Evolutionary conservation across 2,113 vertebrate species (phyloP).

Genomic region (Elephantulus edwardii): DNA sequence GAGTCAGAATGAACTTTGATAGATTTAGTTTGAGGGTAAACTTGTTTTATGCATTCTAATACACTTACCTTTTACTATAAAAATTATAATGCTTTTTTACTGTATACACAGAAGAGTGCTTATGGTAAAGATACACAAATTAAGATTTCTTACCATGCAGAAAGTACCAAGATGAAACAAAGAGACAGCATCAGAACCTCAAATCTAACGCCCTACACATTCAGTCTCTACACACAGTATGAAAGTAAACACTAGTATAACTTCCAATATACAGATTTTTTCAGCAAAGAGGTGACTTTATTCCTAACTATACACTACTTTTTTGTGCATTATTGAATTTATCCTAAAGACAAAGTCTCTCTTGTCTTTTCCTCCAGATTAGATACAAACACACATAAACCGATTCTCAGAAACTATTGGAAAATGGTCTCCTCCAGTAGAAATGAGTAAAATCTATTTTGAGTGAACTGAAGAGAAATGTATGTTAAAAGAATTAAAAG

Average conservation of each 20-base stretch:
- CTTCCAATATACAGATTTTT: neutral
- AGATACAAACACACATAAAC: neutral
- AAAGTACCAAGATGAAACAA: neutral
- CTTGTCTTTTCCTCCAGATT: neutral
- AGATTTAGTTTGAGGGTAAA: no score
- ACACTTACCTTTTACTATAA: neutral
- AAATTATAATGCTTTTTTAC: neutral
- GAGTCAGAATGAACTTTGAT: no score
- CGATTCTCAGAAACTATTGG: neutral
- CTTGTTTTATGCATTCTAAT: neutral
- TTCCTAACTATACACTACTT: neutral
- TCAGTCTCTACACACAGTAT: neutral
- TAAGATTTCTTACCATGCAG: neutral
- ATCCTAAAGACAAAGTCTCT: neutral
- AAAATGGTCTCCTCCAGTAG: neutral
- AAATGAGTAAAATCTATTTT: slow-evolving; percentile 11
- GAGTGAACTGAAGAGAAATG: neutral
- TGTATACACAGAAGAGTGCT: neutral
- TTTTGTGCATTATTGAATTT: neutral
- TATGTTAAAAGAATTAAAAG: neutral
- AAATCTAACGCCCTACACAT: neutral
- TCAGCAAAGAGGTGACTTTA: neutral
- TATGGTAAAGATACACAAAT: neutral
- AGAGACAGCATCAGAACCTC: no score
- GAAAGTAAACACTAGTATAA: neutral